Conservation (phyloP, 2,888 invertebrate species). For the Dorcus parallelipipedus region DNA sequence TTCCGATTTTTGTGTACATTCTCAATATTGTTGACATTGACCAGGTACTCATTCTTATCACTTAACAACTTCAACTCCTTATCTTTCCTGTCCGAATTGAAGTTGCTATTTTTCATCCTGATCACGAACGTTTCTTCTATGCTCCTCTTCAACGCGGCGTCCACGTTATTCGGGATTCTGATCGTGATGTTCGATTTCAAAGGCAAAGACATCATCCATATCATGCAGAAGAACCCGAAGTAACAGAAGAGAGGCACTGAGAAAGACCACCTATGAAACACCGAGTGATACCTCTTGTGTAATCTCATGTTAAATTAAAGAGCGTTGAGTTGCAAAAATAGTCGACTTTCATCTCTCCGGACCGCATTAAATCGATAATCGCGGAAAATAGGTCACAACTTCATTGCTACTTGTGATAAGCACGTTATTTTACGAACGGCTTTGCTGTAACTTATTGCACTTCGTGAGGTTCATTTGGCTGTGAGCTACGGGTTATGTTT, state of each 20-base stretch:
- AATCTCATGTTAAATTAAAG: too few relatives aligned
- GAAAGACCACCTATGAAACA: conserved; percentile 53
- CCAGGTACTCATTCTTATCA: conserved; percentile 52
- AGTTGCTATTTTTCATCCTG: conserved; percentile 50
- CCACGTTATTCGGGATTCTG: conserved; percentile 27
- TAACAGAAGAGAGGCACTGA: conserved; percentile 55
- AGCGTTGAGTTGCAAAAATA: neutral
- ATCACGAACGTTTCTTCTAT: conserved; percentile 43
- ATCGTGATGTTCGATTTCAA: conserved; percentile 40
- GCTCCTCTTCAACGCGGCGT: conserved; percentile 31
- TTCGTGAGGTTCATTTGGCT: too few relatives aligned
- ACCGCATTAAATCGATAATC: neutral
- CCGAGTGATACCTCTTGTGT: conserved; percentile 2
- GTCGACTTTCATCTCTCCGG: neutral
- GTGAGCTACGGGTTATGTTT: too few relatives aligned
- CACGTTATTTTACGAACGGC: neutral
- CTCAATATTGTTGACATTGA: conserved; percentile 43
- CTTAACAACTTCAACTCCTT: conserved; percentile 48
- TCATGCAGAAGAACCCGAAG: conserved; percentile 53
- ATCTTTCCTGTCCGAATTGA: conserved; percentile 51
- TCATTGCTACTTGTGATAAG: neutral
- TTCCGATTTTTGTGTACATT: conserved; percentile 41
- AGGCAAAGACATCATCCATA: conserved; percentile 53
- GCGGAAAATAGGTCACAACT: neutral
- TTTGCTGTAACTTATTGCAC: too few relatives aligned